phyloP scores from a whole-genome alignment of 1,140 invertebrate genomes.

The Zaprionus vittiger region DNA sequence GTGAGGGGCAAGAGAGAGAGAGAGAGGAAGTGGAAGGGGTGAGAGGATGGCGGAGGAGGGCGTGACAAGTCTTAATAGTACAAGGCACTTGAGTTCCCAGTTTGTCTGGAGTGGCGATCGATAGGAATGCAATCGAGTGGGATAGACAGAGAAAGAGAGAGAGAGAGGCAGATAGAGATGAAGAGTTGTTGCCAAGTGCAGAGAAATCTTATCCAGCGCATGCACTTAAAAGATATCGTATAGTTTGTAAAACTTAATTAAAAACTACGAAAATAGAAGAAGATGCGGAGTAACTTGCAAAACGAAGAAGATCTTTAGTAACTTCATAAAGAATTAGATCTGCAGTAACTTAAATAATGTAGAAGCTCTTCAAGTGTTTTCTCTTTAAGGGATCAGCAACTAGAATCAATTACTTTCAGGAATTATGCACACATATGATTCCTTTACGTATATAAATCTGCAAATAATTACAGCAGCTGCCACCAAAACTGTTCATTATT shows the following conservation, averaged over 20 bases:
- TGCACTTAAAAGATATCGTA: background rate
- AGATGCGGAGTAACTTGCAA: too few species aligned
- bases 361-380: too few species aligned
- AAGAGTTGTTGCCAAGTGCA: background rate
- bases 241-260: background rate
- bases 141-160: background rate
- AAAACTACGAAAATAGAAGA: too few species aligned
- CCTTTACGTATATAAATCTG: background rate
- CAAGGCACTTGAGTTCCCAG: slow-evolving; percentile 13
- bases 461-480: background rate
- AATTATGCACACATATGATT: background rate
- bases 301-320: background rate
- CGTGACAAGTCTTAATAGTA: slow-evolving; percentile 12
- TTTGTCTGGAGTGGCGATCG: slow-evolving; percentile 26
- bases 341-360: too few species aligned
- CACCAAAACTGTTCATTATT: background rate
- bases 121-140: slow-evolving; percentile 28
- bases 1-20: background rate
- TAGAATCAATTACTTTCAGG: background rate
- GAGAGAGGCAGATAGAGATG: background rate
- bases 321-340: too few species aligned
- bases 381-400: background rate
- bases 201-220: background rate
- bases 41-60: background rate
- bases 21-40: background rate